These are phyloP conservation scores for Heliconius congener DNA, from an alignment of 1,140 invertebrate species.

Conservation along the genomic window DNA sequence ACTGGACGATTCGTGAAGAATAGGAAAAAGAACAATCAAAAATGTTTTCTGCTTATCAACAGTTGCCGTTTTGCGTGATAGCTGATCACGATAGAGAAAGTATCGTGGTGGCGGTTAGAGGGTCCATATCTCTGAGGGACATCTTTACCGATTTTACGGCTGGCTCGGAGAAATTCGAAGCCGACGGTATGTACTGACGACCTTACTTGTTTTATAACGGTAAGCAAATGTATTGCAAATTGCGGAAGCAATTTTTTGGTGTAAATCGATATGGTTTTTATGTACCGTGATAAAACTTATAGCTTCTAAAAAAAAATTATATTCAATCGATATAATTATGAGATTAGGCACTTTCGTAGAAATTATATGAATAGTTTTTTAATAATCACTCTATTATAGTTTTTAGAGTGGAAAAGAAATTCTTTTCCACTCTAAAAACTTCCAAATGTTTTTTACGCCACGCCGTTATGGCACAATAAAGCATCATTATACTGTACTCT, in stretches of 20 bases:
- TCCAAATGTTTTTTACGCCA: no score
- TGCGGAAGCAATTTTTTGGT: neutral
- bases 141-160: conserved; percentile 95
- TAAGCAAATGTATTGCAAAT: neutral
- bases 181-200: conserved; percentile 67
- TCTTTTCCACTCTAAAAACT: no score
- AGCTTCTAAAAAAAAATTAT: neutral
- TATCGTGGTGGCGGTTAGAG: conserved; percentile 92
- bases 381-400: neutral
- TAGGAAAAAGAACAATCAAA: neutral
- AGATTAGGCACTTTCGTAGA: neutral
- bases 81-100: conserved; percentile 90
- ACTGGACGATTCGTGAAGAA: neutral
- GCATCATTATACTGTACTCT: no score
- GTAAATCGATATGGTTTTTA: neutral
- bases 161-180: conserved; percentile 88
- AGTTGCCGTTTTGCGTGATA: conserved; percentile 94
- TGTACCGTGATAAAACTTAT: neutral
- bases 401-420: neutral
- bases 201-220: neutral
- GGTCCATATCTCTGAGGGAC: conserved; percentile 93
- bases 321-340: no score
- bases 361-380: neutral
- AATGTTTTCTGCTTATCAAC: conserved; percentile 20
- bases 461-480: no score